Percentiles rank a stretch among this genome's conserved stretches.
Evolutionary conservation across 2,797 vertebrate genomes (phyloP).

Genomic region (Paramormyrops hopkinsi): DNA sequence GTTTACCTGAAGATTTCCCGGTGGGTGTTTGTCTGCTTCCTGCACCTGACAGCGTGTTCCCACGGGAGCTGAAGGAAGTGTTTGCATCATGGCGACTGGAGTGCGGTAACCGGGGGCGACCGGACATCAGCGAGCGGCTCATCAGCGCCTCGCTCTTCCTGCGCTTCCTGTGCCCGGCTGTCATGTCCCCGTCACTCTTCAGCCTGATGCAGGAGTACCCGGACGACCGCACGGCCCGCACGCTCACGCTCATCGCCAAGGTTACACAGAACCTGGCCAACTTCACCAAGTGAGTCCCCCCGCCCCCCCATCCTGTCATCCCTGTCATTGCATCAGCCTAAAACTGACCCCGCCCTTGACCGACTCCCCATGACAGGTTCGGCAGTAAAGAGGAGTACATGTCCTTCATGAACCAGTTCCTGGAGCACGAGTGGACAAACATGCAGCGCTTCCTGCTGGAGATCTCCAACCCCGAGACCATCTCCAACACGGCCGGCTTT

Average conservation of each 20-base stretch:
- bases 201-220: constrained; percentile 95
- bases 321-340: neutral
- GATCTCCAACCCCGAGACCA: constrained; percentile 95
- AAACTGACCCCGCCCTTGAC: neutral
- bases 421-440: constrained; percentile 96
- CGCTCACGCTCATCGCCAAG: constrained; percentile 95
- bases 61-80: constrained; percentile 91
- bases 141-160: constrained; percentile 96
- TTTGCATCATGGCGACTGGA: constrained; percentile 96
- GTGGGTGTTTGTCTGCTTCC: neutral
- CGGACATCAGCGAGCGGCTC: constrained; percentile 93
- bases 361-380: constrained; percentile 63
- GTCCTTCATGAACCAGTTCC: constrained; percentile 99
- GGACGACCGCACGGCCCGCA: constrained; percentile 90
- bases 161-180: constrained; percentile 92
- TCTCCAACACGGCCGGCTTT: constrained; percentile 91
- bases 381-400: constrained; percentile 99
- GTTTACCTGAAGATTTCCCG: neutral
- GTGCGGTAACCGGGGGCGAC: constrained; percentile 88
- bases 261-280: constrained; percentile 98
- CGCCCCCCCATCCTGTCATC: neutral
- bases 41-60: constrained; percentile 76
- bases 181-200: constrained; percentile 98
- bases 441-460: constrained; percentile 96
- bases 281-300: constrained; percentile 82